phyloP scores from a whole-genome alignment of 2,797 vertebrate genomes.

The Synanceia verrucosa region DNA sequence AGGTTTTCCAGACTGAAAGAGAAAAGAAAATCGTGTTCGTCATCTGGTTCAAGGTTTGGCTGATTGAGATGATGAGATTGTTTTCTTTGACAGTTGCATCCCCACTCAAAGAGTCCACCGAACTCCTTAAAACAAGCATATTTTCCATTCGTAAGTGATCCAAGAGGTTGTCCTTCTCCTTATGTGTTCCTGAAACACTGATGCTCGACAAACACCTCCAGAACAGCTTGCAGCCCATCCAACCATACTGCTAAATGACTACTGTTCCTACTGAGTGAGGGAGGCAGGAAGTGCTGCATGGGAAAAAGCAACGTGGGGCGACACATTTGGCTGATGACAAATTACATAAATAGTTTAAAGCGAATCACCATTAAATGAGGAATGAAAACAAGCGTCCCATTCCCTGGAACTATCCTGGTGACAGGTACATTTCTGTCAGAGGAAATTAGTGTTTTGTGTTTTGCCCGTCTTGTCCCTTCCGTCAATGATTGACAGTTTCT shows the following conservation, averaged over 20 bases:
- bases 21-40: neutral
- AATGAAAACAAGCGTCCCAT: neutral
- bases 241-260: constrained; percentile 61
- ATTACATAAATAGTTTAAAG: constrained; percentile 13
- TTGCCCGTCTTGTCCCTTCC: neutral
- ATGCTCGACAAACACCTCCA: constrained; percentile 37
- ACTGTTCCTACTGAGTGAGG: constrained; percentile 50
- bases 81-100: neutral
- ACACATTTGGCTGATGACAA: constrained; percentile 10
- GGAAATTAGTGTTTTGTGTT: neutral
- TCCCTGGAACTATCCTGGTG: neutral
- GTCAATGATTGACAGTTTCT: neutral
- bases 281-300: constrained; percentile 25
- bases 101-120: neutral
- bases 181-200: constrained; percentile 12
- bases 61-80: neutral
- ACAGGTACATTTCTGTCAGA: neutral
- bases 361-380: neutral
- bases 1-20: constrained; percentile 7
- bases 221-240: constrained; percentile 60
- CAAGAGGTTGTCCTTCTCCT: constrained; percentile 1
- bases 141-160: neutral
- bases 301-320: constrained; percentile 15
- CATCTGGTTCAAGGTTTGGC: constrained; percentile 10
- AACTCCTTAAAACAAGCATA: neutral